A percentile compares a stretch with the other conserved stretches of the same genome.
Evolutionary conservation across 30 jellyfish, hydroid and myxozoan species (phyloP).

Genomic region (Aurelia coerulea): DNA sequence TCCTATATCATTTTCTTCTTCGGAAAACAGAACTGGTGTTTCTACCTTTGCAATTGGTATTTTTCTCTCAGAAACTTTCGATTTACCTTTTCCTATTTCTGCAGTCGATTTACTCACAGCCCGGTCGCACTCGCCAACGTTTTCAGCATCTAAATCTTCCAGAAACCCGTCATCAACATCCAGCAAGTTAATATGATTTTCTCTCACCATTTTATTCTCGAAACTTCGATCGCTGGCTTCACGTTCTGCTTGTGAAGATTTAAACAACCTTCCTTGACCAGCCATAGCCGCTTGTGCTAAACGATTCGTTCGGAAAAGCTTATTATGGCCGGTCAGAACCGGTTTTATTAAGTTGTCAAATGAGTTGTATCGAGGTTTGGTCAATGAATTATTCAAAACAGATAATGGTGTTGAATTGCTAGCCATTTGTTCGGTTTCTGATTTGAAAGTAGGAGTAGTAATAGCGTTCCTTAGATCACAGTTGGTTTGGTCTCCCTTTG

Average conservation of each 20-base stretch:
- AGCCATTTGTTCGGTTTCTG: too few relatives aligned
- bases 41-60: not conserved
- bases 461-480: too few relatives aligned
- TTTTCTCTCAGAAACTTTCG: not conserved
- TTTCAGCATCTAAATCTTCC: not conserved
- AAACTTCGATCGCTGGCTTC: not conserved
- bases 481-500: too few relatives aligned
- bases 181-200: not conserved
- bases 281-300: not conserved
- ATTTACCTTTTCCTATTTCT: too few relatives aligned
- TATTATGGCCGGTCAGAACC: not conserved
- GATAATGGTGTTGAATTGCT: too few relatives aligned
- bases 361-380: conserved; percentile 2
- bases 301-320: not conserved
- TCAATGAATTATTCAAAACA: not conserved
- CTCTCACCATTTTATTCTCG: not conserved
- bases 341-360: conserved; percentile 27
- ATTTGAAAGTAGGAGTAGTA: too few relatives aligned
- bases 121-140: not conserved
- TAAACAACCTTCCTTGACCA: conserved; percentile 13
- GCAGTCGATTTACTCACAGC: not conserved
- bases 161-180: not conserved
- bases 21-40: conserved; percentile 47
- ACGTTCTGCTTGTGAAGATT: not conserved
- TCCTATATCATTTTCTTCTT: not conserved